Base-by-base conservation (phyloP, 2,888 invertebrate genomes). In the Mimas tiliae region DNA sequence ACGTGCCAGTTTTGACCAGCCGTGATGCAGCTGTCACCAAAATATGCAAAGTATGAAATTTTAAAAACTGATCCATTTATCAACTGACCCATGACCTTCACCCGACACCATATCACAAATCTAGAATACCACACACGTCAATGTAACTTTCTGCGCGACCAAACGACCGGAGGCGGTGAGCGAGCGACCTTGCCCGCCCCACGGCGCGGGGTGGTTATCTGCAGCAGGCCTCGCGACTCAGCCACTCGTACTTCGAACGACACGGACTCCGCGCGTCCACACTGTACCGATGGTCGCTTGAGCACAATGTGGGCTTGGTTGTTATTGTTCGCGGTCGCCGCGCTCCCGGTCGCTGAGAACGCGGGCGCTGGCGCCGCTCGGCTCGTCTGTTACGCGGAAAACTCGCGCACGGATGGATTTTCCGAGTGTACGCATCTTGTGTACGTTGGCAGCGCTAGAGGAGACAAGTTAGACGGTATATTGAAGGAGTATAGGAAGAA, bases 351-450 rank as follows among this genome's bases (percentile, higher is more conserved):
- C 66, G 88, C 77, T 6, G 75, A 82, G 27, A 78, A 86, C 69
- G 91, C 91, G 12, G 93, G 93, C 82, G 89, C 90, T 64, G 94
- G 94, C 74, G 91, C 91, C 75, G 90, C 93, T 68, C 89, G 94
- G 66, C 84, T 94, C 65, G 84, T 93, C 70, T 94, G 94, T 79
- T 94, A 93, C 74, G 91, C 89, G 69, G 89, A 89, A 68, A 84
- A 80, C 76, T 81, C 85, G 73, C 83, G 82, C 69, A 78, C 79
- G 52, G 84, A 86, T 48, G 79, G 82, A 51, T 88, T 86, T 76
- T 81, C 89, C 74, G 93, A 94, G 85, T 94, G 94, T 76, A 94
- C 94, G 66, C 94, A 94, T 79, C 83, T 94, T 69, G 91, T 94
- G 58, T 93, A 94, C 79, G 78, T 88, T 64, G 94, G 94, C 64